Evolutionary conservation across 1,140 invertebrate species (phyloP).

Genomic region (Melipona quadrifasciata): DNA sequence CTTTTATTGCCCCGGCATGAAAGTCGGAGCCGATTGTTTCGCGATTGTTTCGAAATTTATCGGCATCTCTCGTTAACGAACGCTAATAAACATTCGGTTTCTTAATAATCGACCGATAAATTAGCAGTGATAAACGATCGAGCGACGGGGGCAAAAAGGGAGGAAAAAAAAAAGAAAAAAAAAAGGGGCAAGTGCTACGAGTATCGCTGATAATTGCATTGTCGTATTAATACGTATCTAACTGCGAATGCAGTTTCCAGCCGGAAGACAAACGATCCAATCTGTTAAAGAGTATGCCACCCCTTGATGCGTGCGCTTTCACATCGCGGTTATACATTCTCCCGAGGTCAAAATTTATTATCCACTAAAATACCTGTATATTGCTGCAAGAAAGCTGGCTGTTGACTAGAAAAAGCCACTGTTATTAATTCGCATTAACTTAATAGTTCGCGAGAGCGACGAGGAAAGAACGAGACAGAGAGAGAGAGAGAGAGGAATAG

Average conservation of each 20-base stretch:
- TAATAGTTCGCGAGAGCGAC: constrained; percentile 66
- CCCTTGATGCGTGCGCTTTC: constrained; percentile 59
- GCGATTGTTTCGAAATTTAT: constrained; percentile 26
- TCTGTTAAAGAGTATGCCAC: constrained; percentile 55
- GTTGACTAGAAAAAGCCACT: constrained; percentile 69
- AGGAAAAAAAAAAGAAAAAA: neutral
- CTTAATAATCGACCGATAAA: constrained; percentile 33
- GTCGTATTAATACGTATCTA: constrained; percentile 53
- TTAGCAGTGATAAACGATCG: constrained; percentile 32
- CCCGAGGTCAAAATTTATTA: constrained; percentile 60
- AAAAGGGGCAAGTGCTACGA: too few relatives aligned
- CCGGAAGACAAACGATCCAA: constrained; percentile 65
- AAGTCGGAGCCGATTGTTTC: neutral
- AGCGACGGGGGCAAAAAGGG: neutral
- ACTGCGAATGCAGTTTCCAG: constrained; percentile 49
- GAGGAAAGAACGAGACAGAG: neutral
- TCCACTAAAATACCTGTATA: constrained; percentile 65
- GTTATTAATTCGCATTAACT: constrained; percentile 80
- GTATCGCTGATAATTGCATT: constrained; percentile 38
- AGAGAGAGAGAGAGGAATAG: neutral
- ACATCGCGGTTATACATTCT: constrained; percentile 56
- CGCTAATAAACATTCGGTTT: constrained; percentile 16
- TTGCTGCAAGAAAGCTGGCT: constrained; percentile 60
- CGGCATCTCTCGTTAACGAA: constrained; percentile 11
- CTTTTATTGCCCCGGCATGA: constrained; percentile 1